Evolutionary conservation across 2,797 vertebrate species (phyloP).

Genomic region (Onychomys arenicola): DNA sequence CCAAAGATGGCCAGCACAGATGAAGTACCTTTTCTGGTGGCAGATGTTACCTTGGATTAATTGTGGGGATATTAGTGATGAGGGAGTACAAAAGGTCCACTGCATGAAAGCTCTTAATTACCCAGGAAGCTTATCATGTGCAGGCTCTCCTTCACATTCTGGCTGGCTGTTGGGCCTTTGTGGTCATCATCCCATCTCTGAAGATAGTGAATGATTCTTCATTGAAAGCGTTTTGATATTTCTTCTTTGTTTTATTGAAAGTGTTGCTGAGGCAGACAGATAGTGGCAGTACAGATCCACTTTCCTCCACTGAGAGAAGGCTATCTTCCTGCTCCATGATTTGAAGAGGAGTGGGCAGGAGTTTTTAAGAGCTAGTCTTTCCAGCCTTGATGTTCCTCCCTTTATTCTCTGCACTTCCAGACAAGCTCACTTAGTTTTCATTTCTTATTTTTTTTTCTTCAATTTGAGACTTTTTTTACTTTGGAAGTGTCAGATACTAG

Average conservation of each 20-base stretch:
- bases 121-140: background rate
- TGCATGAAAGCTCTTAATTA: constrained; percentile 14
- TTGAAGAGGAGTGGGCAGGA: background rate
- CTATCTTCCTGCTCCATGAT: background rate
- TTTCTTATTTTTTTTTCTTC: constrained; percentile 48
- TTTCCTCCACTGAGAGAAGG: constrained; percentile 14
- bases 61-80: constrained; percentile 66
- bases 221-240: constrained; percentile 30
- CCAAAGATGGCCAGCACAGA: constrained; percentile 50
- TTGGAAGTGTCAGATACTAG: background rate
- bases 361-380: background rate
- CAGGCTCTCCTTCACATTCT: constrained; percentile 6
- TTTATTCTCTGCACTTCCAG: constrained; percentile 1
- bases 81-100: background rate
- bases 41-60: constrained; percentile 61
- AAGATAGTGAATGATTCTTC: background rate
- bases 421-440: constrained; percentile 20
- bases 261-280: background rate
- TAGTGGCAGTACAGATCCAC: background rate
- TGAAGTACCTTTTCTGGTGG: constrained; percentile 70
- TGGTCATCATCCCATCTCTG: background rate
- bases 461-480: background rate
- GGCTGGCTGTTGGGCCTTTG: background rate
- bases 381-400: background rate
- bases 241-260: constrained; percentile 43